A percentile compares a stretch with the other conserved stretches of the same genome.
Evolutionary conservation across 2,797 vertebrate species (phyloP).

Genomic region (Tadarida brasiliensis): DNA sequence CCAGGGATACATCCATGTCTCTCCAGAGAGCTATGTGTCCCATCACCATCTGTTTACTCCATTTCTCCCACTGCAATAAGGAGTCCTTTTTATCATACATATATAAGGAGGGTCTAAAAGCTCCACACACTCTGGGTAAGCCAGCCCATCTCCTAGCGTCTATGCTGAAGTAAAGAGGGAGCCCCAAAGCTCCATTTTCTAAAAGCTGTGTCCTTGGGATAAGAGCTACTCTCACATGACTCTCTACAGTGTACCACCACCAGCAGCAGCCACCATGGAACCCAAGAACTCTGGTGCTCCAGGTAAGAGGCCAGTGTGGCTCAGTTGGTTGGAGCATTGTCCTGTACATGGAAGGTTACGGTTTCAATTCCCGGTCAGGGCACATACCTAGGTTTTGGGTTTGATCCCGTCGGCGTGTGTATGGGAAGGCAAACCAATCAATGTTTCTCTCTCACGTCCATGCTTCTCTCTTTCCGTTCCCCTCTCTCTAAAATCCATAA

Average conservation of each 20-base stretch:
- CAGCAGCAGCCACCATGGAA: not conserved
- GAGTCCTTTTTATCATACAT: not conserved
- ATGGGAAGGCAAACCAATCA: no score
- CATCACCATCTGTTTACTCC: not conserved
- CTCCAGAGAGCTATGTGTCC: not conserved
- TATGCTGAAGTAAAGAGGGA: not conserved
- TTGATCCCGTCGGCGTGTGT: no score
- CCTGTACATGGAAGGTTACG: no score
- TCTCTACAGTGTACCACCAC: not conserved
- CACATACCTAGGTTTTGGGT: no score
- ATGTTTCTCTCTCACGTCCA: no score
- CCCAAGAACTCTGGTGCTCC: not conserved
- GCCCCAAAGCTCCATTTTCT: not conserved
- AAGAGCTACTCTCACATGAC: not conserved
- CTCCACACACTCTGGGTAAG: not conserved
- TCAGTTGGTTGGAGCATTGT: fast-evolving
- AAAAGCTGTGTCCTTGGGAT: not conserved
- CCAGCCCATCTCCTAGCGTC: not conserved
- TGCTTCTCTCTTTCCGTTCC: no score
- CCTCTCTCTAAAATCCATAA: no score
- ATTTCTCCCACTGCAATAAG: not conserved
- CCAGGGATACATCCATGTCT: not conserved
- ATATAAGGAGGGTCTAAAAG: not conserved
- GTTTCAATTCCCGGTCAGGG: no score
- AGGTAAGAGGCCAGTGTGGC: not conserved